Conservation (phyloP, 2,888 invertebrate genomes). For the Acleris sparsana region DNA sequence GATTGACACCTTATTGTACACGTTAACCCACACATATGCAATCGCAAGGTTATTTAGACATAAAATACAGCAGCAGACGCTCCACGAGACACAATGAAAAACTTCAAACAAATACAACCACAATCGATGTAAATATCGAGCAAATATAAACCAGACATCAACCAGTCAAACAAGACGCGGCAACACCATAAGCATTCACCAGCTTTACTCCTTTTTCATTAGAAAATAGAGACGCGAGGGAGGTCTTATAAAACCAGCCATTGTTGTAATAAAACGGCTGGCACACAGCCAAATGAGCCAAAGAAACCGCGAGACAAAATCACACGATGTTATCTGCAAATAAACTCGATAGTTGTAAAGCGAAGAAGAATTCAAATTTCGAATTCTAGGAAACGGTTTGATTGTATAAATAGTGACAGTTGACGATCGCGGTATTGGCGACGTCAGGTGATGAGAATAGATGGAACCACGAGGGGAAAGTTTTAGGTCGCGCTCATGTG, state of each 20-base stretch:
- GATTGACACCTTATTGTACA: too few species aligned
- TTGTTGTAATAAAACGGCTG: conserved; percentile 46
- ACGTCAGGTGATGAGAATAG: conserved; percentile 36
- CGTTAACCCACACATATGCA: too few species aligned
- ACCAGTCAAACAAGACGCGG: conserved; percentile 42
- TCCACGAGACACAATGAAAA: not conserved
- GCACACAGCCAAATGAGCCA: conserved; percentile 48
- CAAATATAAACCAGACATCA: conserved; percentile 16
- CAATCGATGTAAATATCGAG: conserved; percentile 6
- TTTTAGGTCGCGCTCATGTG: too few species aligned
- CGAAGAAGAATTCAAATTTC: conserved; percentile 46
- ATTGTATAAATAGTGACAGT: conserved; percentile 44
- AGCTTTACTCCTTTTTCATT: conserved; percentile 32
- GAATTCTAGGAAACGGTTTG: conserved; percentile 50
- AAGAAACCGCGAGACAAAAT: conserved; percentile 46
- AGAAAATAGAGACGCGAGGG: conserved; percentile 40
- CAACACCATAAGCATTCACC: conserved; percentile 38
- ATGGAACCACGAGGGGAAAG: conserved; percentile 10
- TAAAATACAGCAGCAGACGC: not conserved
- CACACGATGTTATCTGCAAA: conserved; percentile 42
- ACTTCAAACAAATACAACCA: conserved; percentile 1
- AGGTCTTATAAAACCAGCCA: conserved; percentile 43
- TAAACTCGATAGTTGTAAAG: conserved; percentile 35
- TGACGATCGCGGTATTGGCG: conserved; percentile 37
- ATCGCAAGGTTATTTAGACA: not conserved